Evolutionary conservation across 2,888 invertebrate genomes (phyloP).

Genomic region (Ellobium chinense): DNA sequence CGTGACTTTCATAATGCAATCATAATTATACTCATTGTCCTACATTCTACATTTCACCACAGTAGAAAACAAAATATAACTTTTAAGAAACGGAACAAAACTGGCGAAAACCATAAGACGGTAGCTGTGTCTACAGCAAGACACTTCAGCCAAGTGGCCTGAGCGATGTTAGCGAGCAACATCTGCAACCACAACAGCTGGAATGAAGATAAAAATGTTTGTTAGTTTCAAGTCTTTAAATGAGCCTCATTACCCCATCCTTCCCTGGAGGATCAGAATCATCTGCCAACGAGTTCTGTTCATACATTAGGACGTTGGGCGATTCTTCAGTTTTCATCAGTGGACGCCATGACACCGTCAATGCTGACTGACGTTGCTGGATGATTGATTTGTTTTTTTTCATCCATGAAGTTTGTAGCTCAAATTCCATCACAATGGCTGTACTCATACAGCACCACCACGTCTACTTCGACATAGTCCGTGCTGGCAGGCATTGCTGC

Average conservation of each 20-base stretch:
- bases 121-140: neutral
- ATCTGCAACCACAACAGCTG: neutral
- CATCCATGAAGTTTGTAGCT: no score
- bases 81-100: neutral
- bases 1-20: no score
- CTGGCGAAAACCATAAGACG: neutral
- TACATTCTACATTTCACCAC: neutral
- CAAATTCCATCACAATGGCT: no score
- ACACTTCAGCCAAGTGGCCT: neutral
- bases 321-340: no score
- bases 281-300: no score
- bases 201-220: neutral
- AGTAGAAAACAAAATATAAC: neutral
- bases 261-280: neutral
- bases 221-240: neutral
- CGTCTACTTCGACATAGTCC: no score
- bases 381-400: no score
- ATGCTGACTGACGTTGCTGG: no score
- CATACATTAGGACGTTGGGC: no score
- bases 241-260: constrained; percentile 38
- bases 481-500: no score
- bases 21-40: neutral
- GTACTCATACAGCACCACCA: no score
- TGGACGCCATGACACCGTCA: no score
- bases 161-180: neutral